phyloP scores from a whole-genome alignment of 2,797 vertebrate genomes.

The Todus mexicanus region DNA sequence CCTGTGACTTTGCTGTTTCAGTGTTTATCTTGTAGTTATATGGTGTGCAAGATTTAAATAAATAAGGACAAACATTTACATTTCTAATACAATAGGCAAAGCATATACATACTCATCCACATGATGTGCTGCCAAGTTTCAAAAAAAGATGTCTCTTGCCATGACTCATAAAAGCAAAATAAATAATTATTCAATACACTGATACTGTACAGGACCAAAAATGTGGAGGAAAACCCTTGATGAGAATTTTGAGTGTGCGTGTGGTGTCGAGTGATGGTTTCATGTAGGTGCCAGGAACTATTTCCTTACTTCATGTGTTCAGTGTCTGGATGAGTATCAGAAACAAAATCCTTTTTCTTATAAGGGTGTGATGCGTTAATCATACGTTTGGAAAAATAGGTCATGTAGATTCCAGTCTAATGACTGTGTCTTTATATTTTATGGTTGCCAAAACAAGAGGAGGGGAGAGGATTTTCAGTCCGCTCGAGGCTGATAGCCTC shows the following conservation, averaged over 20 bases:
- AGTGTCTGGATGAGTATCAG: slow-evolving; percentile 34
- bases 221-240: slow-evolving; percentile 1
- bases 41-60: background rate
- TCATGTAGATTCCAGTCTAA: slow-evolving; percentile 56
- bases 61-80: background rate
- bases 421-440: slow-evolving; percentile 32
- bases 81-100: background rate
- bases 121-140: background rate
- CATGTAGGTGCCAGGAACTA: background rate
- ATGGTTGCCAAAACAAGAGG: slow-evolving; percentile 29
- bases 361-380: slow-evolving; percentile 47
- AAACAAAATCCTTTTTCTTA: slow-evolving; percentile 47
- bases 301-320: slow-evolving; percentile 18
- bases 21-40: background rate
- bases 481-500: background rate
- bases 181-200: background rate
- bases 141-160: background rate
- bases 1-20: background rate
- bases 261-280: background rate
- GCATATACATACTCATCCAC: background rate
- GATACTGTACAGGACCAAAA: background rate
- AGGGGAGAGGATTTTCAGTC: slow-evolving; percentile 14
- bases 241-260: background rate
- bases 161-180: background rate
- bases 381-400: slow-evolving; percentile 35